Evolutionary conservation across 2,888 invertebrate genomes (phyloP).

Genomic region (Parnassius apollo): DNA sequence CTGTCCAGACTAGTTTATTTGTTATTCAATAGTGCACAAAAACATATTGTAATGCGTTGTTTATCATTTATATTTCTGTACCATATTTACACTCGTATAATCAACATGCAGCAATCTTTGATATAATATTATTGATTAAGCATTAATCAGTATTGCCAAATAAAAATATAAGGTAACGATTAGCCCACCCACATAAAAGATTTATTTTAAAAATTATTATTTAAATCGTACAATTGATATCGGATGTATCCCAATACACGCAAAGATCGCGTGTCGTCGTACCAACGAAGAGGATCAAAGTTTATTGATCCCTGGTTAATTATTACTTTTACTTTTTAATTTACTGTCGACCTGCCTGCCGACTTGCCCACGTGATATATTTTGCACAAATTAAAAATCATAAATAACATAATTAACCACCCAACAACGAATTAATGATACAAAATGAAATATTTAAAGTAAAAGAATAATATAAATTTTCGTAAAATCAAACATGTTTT

Average conservation of each 20-base stretch:
- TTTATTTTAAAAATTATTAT: conserved; percentile 28
- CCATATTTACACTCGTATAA: background rate
- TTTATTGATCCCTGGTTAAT: conserved; percentile 40
- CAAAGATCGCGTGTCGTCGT: conserved; percentile 35
- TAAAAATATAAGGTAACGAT: background rate
- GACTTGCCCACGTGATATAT: background rate
- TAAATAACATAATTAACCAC: background rate
- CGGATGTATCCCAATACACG: conserved; percentile 29
- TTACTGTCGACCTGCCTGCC: conserved; percentile 29
- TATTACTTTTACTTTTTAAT: conserved; percentile 44
- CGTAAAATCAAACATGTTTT: too few species aligned
- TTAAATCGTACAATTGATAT: conserved; percentile 37
- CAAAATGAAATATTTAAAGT: too few species aligned
- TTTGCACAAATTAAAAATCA: conserved; percentile 6
- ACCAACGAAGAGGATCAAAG: conserved; percentile 35
- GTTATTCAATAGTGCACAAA: background rate
- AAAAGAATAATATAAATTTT: too few species aligned
- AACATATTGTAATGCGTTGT: background rate
- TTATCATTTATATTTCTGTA: background rate
- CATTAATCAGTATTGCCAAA: conserved; percentile 5
- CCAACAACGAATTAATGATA: too few species aligned
- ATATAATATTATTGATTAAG: conserved; percentile 1
- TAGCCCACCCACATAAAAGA: conserved; percentile 7
- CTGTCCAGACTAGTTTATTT: too few species aligned
- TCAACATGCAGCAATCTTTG: too few species aligned